Conservation (phyloP, 1,140 invertebrate genomes). For the Physella acuta region DNA sequence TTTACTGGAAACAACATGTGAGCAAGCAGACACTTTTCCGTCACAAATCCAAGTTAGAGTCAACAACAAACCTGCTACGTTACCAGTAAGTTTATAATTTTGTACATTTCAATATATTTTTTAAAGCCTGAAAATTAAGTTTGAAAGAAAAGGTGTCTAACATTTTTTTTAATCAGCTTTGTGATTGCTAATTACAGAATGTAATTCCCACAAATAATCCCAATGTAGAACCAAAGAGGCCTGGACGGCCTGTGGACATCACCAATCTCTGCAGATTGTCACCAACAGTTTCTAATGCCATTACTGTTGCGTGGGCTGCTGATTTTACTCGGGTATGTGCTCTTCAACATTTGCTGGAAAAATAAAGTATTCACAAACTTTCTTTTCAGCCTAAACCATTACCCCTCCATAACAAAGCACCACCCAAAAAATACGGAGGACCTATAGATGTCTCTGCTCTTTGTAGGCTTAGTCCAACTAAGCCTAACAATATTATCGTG, state of each 20-base stretch:
- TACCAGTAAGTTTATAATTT: conserved; percentile 71
- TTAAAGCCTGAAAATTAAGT: background rate
- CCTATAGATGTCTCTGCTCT: conserved; percentile 19
- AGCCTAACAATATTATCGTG: conserved; percentile 16
- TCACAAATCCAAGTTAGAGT: conserved; percentile 92
- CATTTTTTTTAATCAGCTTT: background rate
- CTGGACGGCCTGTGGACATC: conserved; percentile 94
- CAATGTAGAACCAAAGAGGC: conserved; percentile 93
- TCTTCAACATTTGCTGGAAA: background rate
- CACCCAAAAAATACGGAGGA: conserved; percentile 21
- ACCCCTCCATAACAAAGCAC: conserved; percentile 23
- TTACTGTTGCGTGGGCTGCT: conserved; percentile 83
- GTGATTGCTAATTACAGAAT: conserved; percentile 68
- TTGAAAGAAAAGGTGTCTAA: background rate
- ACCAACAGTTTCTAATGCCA: conserved; percentile 78
- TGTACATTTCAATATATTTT: background rate
- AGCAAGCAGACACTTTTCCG: conserved; percentile 95
- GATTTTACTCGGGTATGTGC: conserved; percentile 74
- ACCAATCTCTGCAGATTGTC: conserved; percentile 86
- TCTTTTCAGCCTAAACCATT: conserved; percentile 28
- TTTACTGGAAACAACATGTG: conserved; percentile 83
- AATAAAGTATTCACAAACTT: background rate
- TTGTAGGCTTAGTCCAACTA: conserved; percentile 7
- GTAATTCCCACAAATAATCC: conserved; percentile 97
- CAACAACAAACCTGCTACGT: conserved; percentile 85